Conservation (phyloP, 2,113 vertebrate genomes). For the Chloropsis hardwickii region DNA sequence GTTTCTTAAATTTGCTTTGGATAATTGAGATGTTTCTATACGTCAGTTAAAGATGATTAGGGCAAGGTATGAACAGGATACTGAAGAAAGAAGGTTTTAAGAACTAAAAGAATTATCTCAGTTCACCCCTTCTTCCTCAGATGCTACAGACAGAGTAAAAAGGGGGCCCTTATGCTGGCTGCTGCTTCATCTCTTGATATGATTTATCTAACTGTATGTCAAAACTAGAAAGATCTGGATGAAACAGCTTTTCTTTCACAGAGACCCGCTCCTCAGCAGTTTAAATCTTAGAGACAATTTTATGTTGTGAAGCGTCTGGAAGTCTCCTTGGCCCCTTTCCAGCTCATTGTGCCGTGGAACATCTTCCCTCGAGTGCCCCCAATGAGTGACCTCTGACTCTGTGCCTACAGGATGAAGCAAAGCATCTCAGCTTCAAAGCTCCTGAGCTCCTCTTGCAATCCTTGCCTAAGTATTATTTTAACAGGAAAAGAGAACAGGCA, state of each 20-base stretch:
- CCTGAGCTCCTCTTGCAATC: background rate
- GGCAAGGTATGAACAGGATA: background rate
- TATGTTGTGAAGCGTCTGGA: background rate
- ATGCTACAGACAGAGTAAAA: background rate
- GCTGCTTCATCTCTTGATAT: background rate
- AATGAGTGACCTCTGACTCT: background rate
- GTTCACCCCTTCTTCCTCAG: accelerated
- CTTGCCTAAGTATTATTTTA: background rate
- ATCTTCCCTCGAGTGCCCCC: background rate
- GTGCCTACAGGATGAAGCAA: background rate
- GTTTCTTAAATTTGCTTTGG: background rate
- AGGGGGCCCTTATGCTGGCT: background rate
- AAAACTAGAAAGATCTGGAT: background rate
- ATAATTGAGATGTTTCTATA: background rate
- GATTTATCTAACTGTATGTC: background rate
- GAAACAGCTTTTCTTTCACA: background rate
- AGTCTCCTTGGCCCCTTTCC: background rate
- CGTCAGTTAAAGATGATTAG: background rate
- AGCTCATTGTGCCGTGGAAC: background rate
- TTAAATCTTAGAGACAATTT: background rate
- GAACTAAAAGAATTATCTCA: background rate
- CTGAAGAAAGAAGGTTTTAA: background rate
- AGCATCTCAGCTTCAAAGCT: background rate
- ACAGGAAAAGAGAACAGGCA: background rate
- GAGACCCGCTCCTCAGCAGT: background rate